Conservation (phyloP, 2,113 vertebrate species). For the Leucoraja erinaceus region DNA sequence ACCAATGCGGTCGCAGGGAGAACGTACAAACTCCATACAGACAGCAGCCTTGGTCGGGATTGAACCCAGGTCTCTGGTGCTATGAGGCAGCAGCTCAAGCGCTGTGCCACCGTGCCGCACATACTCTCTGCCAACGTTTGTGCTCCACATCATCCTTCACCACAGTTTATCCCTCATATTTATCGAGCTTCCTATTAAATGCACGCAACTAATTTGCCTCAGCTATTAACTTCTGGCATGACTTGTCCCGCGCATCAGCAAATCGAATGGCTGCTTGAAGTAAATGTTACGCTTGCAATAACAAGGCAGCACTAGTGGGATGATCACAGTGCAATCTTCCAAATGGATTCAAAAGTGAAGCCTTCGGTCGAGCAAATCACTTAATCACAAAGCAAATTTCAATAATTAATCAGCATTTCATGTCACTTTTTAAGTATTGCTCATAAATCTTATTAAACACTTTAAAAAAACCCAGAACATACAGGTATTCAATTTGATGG, state of each 20-base stretch:
- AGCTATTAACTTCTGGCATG: not conserved
- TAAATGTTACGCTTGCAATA: not conserved
- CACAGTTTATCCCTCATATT: not conserved
- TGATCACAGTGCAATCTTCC: not conserved
- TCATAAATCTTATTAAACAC: slow-evolving; percentile 31
- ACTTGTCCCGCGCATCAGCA: not conserved
- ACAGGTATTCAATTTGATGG: not conserved
- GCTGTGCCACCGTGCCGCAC: too few species aligned
- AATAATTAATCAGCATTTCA: slow-evolving; percentile 28
- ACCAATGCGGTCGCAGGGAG: too few species aligned
- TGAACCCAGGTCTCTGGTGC: too few species aligned
- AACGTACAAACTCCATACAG: too few species aligned
- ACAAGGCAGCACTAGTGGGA: not conserved
- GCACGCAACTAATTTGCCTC: not conserved
- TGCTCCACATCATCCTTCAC: not conserved
- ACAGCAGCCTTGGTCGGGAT: too few species aligned
- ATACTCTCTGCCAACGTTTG: too few species aligned
- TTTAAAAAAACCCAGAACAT: not conserved
- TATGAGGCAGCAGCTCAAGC: too few species aligned
- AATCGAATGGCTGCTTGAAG: not conserved
- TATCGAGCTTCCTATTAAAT: not conserved
- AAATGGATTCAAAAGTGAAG: not conserved
- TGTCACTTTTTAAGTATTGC: not conserved
- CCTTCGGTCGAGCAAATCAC: not conserved
- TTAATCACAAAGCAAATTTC: slow-evolving; percentile 26